phyloP scores from a whole-genome alignment of 2,888 invertebrate species.

The Melikaiella ostensackeni region DNA sequence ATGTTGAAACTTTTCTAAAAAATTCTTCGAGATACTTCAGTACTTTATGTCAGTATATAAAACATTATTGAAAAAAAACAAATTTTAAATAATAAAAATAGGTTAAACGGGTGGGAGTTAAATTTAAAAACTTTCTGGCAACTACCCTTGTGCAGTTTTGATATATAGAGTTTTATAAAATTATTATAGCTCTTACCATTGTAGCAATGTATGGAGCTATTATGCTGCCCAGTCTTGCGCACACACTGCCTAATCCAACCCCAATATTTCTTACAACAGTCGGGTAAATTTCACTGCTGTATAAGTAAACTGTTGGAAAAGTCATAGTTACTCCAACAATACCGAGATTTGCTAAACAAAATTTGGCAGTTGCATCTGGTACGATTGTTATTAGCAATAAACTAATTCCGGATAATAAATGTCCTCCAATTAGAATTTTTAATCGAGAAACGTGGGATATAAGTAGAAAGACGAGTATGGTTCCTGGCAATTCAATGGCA shows the following conservation, averaged over 20 bases:
- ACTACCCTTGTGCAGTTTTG: no score
- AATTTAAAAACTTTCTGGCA: no score
- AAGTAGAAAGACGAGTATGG: slow-evolving; percentile 65
- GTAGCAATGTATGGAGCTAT: slow-evolving; percentile 89
- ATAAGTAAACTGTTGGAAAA: slow-evolving; percentile 92
- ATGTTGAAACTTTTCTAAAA: no score
- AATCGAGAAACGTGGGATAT: slow-evolving; percentile 73
- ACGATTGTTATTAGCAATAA: slow-evolving; percentile 64
- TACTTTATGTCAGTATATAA: no score
- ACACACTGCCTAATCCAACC: slow-evolving; percentile 90
- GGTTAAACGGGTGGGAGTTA: no score
- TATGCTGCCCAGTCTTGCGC: slow-evolving; percentile 92
- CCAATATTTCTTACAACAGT: slow-evolving; percentile 93
- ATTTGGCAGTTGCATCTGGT: slow-evolving; percentile 73
- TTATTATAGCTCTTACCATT: slow-evolving; percentile 71
- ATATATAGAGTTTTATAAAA: no score
- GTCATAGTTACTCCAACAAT: slow-evolving; percentile 90
- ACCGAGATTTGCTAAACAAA: slow-evolving; percentile 85
- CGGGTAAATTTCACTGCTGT: slow-evolving; percentile 93
- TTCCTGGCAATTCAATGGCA: slow-evolving; percentile 71
- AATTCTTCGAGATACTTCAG: no score
- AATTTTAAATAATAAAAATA: no score
- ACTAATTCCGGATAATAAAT: slow-evolving; percentile 65
- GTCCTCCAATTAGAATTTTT: slow-evolving; percentile 70
- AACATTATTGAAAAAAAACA: no score